These are phyloP conservation scores for Syngnathus acus DNA, from an alignment of 2,797 vertebrate species.

Conservation along the genomic window DNA sequence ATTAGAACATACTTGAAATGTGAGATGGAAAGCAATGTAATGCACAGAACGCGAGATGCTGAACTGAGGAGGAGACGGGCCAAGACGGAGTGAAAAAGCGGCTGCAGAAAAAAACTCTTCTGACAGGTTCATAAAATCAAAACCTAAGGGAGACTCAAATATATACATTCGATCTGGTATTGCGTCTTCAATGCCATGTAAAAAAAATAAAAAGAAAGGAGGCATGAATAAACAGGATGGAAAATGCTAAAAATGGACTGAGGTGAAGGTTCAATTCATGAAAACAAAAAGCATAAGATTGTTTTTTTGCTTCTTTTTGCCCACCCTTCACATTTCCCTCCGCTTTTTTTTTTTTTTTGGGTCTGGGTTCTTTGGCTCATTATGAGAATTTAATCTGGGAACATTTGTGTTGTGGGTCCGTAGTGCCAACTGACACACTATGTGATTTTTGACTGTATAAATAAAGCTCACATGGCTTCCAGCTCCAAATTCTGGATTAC, in stretches of 20 bases:
- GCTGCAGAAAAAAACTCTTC: constrained; percentile 35
- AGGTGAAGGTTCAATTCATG: not conserved
- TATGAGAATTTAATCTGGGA: constrained; percentile 4
- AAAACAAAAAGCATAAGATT: not conserved
- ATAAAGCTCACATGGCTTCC: constrained; percentile 25
- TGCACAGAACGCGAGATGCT: constrained; percentile 3
- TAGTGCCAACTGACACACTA: constrained; percentile 17
- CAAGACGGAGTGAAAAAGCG: constrained; percentile 45
- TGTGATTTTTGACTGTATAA: constrained; percentile 15
- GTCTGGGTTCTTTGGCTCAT: not conserved
- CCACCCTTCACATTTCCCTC: not conserved
- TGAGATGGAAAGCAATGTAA: constrained; percentile 2
- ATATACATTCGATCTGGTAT: not conserved
- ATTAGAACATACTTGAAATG: not conserved
- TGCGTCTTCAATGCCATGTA: not conserved
- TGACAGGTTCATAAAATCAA: constrained; percentile 51
- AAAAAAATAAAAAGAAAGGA: no score
- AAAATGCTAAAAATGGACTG: not conserved
- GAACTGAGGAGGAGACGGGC: constrained; percentile 47
- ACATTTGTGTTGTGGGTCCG: constrained; percentile 3
- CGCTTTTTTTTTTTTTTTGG: not conserved
- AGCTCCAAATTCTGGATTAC: constrained; percentile 18
- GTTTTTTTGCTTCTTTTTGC: not conserved
- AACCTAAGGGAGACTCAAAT: constrained; percentile 7
- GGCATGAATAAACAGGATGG: no score